Conservation (phyloP, 2,113 vertebrate species). For the Puma concolor region DNA sequence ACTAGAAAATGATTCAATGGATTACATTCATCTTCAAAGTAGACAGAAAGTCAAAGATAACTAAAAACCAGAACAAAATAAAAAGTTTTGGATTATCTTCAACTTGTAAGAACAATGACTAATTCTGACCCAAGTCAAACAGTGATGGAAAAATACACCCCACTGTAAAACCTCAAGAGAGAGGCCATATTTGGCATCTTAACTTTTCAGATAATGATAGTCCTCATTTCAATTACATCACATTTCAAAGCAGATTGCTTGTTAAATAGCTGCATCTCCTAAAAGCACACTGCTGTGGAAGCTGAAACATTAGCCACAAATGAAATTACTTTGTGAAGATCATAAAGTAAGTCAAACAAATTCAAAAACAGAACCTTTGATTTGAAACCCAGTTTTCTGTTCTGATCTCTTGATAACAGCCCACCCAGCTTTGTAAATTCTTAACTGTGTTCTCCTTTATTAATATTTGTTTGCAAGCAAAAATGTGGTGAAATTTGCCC, state of each 20-base stretch:
- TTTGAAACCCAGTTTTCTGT: slow-evolving; percentile 48
- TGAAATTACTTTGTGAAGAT: slow-evolving; percentile 44
- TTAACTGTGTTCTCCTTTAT: not conserved
- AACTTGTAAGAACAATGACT: slow-evolving; percentile 21
- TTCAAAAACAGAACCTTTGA: slow-evolving; percentile 61
- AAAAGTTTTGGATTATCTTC: not conserved
- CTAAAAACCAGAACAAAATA: not conserved
- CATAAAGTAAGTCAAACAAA: slow-evolving; percentile 60
- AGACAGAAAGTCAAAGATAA: slow-evolving; percentile 31
- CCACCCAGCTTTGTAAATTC: not conserved
- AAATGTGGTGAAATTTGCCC: not conserved
- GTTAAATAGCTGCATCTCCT: slow-evolving; percentile 37
- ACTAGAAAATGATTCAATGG: not conserved
- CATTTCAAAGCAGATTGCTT: slow-evolving; percentile 54
- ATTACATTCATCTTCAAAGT: not conserved
- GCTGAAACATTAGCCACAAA: slow-evolving; percentile 53
- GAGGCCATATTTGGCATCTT: not conserved
- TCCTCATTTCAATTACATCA: not conserved
- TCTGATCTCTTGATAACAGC: not conserved
- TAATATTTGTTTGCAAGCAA: slow-evolving; percentile 30
- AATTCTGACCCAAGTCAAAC: slow-evolving; percentile 41
- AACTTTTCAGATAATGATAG: slow-evolving; percentile 39
- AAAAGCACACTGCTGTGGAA: slow-evolving; percentile 18
- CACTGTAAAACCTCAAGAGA: not conserved
- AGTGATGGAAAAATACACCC: not conserved